A percentile compares a stretch with the other conserved stretches of the same genome.
Conservation (phyloP, 2,797 vertebrate genomes). For the Myotis myotis region DNA sequence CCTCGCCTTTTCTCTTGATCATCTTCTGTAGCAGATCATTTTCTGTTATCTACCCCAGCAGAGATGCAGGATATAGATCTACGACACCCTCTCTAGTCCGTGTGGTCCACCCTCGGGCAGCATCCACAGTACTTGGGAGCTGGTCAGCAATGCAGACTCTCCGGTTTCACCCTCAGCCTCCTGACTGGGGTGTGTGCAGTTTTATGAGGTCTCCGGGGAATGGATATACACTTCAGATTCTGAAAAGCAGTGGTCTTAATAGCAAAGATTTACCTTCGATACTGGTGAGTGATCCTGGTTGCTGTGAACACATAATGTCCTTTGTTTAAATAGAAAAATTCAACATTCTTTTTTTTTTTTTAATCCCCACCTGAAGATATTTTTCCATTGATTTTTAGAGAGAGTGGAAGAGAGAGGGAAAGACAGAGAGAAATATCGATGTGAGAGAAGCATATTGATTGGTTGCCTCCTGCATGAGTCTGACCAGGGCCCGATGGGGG, state of each 20-base stretch:
- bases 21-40: background rate
- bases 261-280: background rate
- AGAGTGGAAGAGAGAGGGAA: too few species aligned
- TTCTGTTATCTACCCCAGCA: background rate
- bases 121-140: background rate
- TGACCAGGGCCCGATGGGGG: too few species aligned
- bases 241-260: background rate
- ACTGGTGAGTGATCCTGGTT: background rate
- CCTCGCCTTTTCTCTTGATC: background rate
- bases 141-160: background rate
- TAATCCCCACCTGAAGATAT: too few species aligned
- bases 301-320: background rate
- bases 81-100: too few species aligned
- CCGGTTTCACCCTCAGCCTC: background rate
- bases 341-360: background rate
- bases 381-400: too few species aligned
- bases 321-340: slow-evolving; percentile 1
- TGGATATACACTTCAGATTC: background rate
- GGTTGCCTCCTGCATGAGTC: too few species aligned
- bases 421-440: too few species aligned
- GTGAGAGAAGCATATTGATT: too few species aligned
- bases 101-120: background rate
- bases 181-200: background rate
- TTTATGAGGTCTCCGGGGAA: background rate
- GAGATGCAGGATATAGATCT: background rate